phyloP scores from a whole-genome alignment of 2,888 invertebrate species.

The Dascillus cervinus region DNA sequence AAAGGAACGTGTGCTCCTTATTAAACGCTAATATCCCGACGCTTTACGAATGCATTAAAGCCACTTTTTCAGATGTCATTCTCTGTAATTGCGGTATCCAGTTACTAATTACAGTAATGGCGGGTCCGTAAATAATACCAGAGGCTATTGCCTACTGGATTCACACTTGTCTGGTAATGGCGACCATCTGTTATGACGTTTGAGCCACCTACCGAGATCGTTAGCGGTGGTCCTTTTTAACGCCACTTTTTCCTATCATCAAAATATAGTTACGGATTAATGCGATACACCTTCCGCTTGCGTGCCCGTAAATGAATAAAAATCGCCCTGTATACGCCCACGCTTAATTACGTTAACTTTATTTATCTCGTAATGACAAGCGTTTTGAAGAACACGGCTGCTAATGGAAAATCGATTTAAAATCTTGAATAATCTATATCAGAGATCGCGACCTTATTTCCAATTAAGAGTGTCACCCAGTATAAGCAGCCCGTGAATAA shows the following conservation, averaged over 20 bases:
- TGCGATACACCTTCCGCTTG: too few species aligned
- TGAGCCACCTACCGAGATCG: constrained; percentile 18
- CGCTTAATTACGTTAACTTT: too few species aligned
- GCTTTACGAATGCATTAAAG: constrained; percentile 22
- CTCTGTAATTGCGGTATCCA: constrained; percentile 31
- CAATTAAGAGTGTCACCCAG: constrained; percentile 41
- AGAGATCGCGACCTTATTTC: constrained; percentile 41
- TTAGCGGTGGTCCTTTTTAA: constrained; percentile 23
- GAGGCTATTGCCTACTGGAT: constrained; percentile 18
- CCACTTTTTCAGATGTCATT: constrained; percentile 26
- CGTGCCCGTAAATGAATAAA: too few species aligned
- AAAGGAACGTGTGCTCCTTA: constrained; percentile 17
- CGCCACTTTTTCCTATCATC: too few species aligned
- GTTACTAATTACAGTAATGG: constrained; percentile 37
- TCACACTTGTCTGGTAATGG: constrained; percentile 24
- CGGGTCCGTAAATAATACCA: constrained; percentile 21
- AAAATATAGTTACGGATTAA: too few species aligned
- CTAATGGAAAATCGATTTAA: constrained; percentile 33
- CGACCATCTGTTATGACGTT: constrained; percentile 21
- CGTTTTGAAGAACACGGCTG: constrained; percentile 11
- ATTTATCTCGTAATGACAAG: constrained; percentile 14
- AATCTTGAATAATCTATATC: constrained; percentile 41
- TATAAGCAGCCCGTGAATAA: constrained; percentile 38
- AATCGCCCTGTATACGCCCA: too few species aligned
- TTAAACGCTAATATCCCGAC: constrained; percentile 19